Base-by-base conservation (phyloP, 2,888 invertebrate species). In the Microplitis manilae region DNA sequence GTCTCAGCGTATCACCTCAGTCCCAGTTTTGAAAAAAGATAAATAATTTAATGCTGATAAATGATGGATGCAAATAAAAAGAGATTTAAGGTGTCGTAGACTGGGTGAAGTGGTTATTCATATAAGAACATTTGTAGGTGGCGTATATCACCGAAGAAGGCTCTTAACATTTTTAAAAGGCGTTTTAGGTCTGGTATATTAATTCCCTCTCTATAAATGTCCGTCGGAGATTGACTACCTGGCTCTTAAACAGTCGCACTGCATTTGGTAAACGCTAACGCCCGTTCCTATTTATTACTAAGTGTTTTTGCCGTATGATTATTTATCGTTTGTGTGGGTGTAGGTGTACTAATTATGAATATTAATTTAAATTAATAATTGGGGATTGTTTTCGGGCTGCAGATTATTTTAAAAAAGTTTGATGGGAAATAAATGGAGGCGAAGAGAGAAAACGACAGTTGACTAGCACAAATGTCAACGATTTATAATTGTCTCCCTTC, bases 161-260 rank as follows among this genome's bases (percentile, higher is more conserved):
- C 85, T 85, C 72, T 50, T 50, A 50, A 50, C 50, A 5, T 8
- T 5, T 1, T 8, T 50, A 13, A 50, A 50, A 83, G 81, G 84
- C 86, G 87, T 86, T 86, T 85, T 86, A 86, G 85, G 85, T 86
- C 84, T 85, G 86, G 87, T 89, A 90, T 89, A 90, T 90, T 90
- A 90, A 90, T 90, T 90, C 89, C 86, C 85, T 89, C 88, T 87
- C 86, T 89, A 89, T 90, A 90, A 90, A 90, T 82, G 90, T 90
- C 90, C 85, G 85, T 79, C 85, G 83, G 82, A 83, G 90, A 90
- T 89, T 90, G 88, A 90, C 89, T 90, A 89, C 89, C 50, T 84
- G 84, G 86, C 85, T 87, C 86, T 89, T 90, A 88, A 90, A 88
- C 85, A 86, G 85, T 87, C 88, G 86, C 84, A 83, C 86, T 87